Evolutionary conservation across 2,797 vertebrate species (phyloP), one percentile per base, ranked within the genome.

Genomic region (Pseudotriccus pelzelni): DNA sequence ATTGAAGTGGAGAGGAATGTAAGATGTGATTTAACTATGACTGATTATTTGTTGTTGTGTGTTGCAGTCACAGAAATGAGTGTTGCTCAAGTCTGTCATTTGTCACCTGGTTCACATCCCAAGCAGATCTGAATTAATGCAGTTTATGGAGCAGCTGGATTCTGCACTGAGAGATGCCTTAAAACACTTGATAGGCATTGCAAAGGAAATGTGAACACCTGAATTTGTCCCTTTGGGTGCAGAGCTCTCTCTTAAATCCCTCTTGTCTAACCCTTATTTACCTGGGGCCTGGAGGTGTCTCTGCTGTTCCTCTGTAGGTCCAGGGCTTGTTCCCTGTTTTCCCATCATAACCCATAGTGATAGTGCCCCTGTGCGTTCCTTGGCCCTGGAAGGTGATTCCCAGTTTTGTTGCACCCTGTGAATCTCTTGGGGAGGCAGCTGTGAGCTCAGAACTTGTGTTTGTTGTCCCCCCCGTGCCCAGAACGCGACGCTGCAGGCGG

Each of bases 1-100:
- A 99, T 99, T 30, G 99, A 99, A 98, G 98, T 99, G 90, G 99
- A 99, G 95, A 98, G 99, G 94, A 99, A 99, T 93, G 99, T 99
- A 97, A 99, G 99, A 90, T 49, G 9, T 74, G 24, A 12, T 91
- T 87, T 59, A 25, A 72, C 28, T 94, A 9, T 97, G 36, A 25
- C 75, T 84, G 68, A 14, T 87, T 55, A 34, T 39, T 92, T 68
- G 30, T 24, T 73, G 12, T 76, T 68, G 63, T 58, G 68, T 79
- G 25, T 68, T 83, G 5, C 49, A 69, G 19, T n/a, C 14, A n/a
- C 41, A 37, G 1, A 4, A 73, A 79, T 30, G 43, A 73, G 8
- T 62, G 28, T 49, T 72, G 39, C 37, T 69, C 34, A 88, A 66
- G 28, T 34, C 3, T 21, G 39, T 17, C 16, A 5, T 81, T 86